Percentiles rank a stretch among this genome's conserved stretches.
Evolutionary conservation across 2,113 vertebrate genomes (phyloP).

Genomic region (Hippocampus abdominalis): DNA sequence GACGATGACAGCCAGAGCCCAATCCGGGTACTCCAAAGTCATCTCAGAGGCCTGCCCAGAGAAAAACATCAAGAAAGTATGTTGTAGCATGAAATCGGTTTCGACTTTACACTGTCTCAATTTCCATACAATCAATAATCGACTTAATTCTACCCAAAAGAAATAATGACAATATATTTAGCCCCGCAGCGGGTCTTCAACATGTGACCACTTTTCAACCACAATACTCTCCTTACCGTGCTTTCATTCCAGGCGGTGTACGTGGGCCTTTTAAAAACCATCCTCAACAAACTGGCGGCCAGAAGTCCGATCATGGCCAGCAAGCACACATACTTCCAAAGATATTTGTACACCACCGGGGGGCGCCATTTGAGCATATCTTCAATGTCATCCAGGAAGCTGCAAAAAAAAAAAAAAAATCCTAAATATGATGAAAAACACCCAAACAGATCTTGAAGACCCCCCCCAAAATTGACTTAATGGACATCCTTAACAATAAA

Average conservation of each 20-base stretch:
- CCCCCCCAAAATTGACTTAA: too few species aligned
- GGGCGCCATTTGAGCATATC: constrained; percentile 94
- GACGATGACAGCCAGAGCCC: constrained; percentile 86
- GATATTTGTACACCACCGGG: constrained; percentile 88
- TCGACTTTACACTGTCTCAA: too few species aligned
- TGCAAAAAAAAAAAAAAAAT: constrained; percentile 29
- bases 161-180: too few species aligned
- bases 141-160: too few species aligned
- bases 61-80: neutral
- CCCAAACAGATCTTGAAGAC: too few species aligned
- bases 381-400: constrained; percentile 94
- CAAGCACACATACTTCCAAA: constrained; percentile 96
- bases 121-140: too few species aligned
- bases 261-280: constrained; percentile 85
- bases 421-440: too few species aligned
- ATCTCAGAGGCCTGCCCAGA: constrained; percentile 81
- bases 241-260: constrained; percentile 91
- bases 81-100: neutral
- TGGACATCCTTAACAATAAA: too few species aligned
- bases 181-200: too few species aligned
- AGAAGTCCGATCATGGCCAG: constrained; percentile 87
- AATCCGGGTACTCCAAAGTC: constrained; percentile 85
- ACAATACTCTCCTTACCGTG: constrained; percentile 70
- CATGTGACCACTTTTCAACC: too few species aligned
- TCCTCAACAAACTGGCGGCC: constrained; percentile 85